Evolutionary conservation across 2,888 invertebrate genomes (phyloP).

Genomic region (Drosophila nr. perissopoda): DNA sequence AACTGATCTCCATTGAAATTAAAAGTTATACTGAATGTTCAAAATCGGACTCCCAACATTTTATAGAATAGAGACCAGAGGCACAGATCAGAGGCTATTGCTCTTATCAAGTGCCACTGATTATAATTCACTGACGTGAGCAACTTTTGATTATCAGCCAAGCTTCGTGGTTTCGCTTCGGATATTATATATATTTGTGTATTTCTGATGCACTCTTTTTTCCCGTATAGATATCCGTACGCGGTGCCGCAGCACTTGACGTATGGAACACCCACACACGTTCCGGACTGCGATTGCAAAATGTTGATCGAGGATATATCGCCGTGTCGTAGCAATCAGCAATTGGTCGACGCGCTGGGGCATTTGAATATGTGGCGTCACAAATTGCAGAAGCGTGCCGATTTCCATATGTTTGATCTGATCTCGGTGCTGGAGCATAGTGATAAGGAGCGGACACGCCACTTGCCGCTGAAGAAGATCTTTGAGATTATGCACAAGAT

Average conservation of each 20-base stretch:
- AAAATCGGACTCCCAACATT: background rate
- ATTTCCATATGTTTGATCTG: conserved; percentile 70
- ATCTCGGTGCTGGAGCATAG: conserved; percentile 52
- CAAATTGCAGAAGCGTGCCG: conserved; percentile 52
- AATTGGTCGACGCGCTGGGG: conserved; percentile 56
- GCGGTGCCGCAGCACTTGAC: conserved; percentile 40
- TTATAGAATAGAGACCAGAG: background rate
- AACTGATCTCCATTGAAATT: background rate
- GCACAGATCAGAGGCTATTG: background rate
- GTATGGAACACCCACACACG: conserved; percentile 50
- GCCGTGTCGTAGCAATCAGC: conserved; percentile 47
- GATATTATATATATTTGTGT: background rate
- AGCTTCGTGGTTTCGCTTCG: background rate
- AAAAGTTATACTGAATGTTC: background rate
- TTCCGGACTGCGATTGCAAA: conserved; percentile 56
- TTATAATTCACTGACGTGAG: background rate
- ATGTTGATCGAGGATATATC: conserved; percentile 65
- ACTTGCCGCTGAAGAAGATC: conserved; percentile 52
- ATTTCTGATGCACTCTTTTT: background rate
- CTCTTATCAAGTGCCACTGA: background rate
- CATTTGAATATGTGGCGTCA: conserved; percentile 72
- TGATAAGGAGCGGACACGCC: conserved; percentile 60
- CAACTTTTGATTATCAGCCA: background rate
- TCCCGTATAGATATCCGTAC: conserved; percentile 53
- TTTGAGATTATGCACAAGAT: conserved; percentile 58